Evolutionary conservation across 2,888 invertebrate species (phyloP).

Genomic region (Phymatocera aterrima): DNA sequence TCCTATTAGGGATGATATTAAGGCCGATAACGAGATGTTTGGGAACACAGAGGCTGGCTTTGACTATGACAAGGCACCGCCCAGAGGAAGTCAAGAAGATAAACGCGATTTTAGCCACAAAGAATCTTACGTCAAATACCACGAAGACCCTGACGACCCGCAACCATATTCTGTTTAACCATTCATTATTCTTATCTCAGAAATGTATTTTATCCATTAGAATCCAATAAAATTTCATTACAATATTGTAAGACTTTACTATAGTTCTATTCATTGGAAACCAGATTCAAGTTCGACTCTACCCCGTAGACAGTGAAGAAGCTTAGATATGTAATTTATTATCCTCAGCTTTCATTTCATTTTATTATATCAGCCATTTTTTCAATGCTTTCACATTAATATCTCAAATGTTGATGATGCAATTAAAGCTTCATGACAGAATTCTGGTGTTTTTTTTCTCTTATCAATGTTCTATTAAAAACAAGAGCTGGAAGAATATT

Average conservation of each 20-base stretch:
- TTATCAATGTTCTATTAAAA: not conserved
- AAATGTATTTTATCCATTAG: not conserved
- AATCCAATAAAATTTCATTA: not conserved
- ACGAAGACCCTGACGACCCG: slow-evolving; percentile 85
- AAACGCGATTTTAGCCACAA: slow-evolving; percentile 88
- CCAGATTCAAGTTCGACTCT: too few species aligned
- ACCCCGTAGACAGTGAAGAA: not conserved
- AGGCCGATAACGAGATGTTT: slow-evolving; percentile 81
- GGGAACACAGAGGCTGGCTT: slow-evolving; percentile 83
- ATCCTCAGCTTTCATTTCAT: slow-evolving; percentile 22
- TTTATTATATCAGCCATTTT: not conserved
- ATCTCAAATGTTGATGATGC: slow-evolving; percentile 37
- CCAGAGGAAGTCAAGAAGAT: slow-evolving; percentile 89
- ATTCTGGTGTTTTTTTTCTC: not conserved
- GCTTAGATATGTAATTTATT: not conserved
- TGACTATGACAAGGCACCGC: slow-evolving; percentile 86
- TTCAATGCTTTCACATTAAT: slow-evolving; percentile 32
- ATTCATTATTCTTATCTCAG: not conserved
- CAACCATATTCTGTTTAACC: slow-evolving; percentile 83
- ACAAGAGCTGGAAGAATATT: too few species aligned
- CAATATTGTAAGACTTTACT: not conserved
- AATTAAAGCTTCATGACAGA: slow-evolving; percentile 24
- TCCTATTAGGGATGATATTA: slow-evolving; percentile 83
- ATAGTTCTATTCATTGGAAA: not conserved
- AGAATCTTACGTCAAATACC: slow-evolving; percentile 86